These are phyloP conservation scores for Saturnia japonica DNA, from an alignment of 2,888 invertebrate species.

Conservation along the genomic window DNA sequence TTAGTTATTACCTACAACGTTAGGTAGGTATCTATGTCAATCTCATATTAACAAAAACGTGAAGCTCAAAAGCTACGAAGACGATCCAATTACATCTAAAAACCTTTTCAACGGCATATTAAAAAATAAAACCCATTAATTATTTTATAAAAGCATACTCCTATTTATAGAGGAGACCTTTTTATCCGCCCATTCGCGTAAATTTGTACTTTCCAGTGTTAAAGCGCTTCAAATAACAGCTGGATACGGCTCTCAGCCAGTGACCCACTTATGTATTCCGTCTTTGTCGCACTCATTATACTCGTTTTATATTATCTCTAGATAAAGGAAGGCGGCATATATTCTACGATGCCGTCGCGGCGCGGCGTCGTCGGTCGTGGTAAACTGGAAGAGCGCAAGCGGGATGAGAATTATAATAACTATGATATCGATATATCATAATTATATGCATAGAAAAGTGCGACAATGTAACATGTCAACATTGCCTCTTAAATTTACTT, in stretches of 20 bases:
- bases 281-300: slow-evolving; percentile 39
- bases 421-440: too few species aligned
- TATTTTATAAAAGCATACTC: slow-evolving; percentile 38
- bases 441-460: too few species aligned
- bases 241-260: slow-evolving; percentile 68
- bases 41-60: not conserved
- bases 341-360: slow-evolving; percentile 53
- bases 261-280: slow-evolving; percentile 70
- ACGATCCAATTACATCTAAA: not conserved
- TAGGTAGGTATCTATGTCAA: not conserved
- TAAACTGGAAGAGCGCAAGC: slow-evolving; percentile 63
- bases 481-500: too few species aligned
- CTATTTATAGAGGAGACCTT: slow-evolving; percentile 65
- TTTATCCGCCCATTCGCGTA: slow-evolving; percentile 55
- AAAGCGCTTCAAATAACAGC: slow-evolving; percentile 61
- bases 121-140: slow-evolving; percentile 42
- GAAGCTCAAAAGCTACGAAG: not conserved
- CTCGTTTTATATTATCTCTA: slow-evolving; percentile 45
- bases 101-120: not conserved
- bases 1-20: too few species aligned
- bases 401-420: slow-evolving; percentile 40
- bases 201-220: slow-evolving; percentile 50
- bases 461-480: not conserved
- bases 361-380: too few species aligned
- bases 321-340: slow-evolving; percentile 72